Evolutionary conservation across 2,888 invertebrate species (phyloP).

Genomic region (Camponotus fellah): DNA sequence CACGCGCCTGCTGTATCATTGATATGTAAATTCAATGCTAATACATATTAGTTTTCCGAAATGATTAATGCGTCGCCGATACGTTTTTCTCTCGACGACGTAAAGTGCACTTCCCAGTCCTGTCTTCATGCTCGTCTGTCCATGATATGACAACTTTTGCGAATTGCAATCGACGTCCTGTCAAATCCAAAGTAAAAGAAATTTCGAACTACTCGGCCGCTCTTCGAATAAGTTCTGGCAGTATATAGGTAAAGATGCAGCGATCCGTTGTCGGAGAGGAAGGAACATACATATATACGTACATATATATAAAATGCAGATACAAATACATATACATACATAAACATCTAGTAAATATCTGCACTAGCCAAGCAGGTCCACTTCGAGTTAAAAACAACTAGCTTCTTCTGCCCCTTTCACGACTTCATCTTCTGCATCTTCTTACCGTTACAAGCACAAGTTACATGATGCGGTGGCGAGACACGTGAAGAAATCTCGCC

Average conservation of each 20-base stretch:
- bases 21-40: slow-evolving; percentile 72
- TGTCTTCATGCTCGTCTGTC: background rate
- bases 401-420: slow-evolving; percentile 61
- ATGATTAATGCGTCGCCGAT: slow-evolving; percentile 66
- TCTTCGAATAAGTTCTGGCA: slow-evolving; percentile 59
- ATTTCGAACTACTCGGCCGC: slow-evolving; percentile 73
- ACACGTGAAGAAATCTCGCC: background rate
- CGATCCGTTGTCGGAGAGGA: slow-evolving; percentile 47
- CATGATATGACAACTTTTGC: slow-evolving; percentile 74
- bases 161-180: slow-evolving; percentile 66
- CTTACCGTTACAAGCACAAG: slow-evolving; percentile 77
- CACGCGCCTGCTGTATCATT: slow-evolving; percentile 59
- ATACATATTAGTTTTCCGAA: slow-evolving; percentile 71
- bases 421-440: slow-evolving; percentile 58
- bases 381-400: slow-evolving; percentile 73
- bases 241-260: slow-evolving; percentile 54
- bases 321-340: slow-evolving; percentile 16
- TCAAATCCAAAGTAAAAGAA: slow-evolving; percentile 71
- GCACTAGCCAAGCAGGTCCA: slow-evolving; percentile 80
- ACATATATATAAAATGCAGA: background rate
- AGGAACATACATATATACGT: slow-evolving; percentile 21
- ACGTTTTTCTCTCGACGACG: slow-evolving; percentile 43
- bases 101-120: background rate
- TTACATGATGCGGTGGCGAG: slow-evolving; percentile 60
- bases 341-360: slow-evolving; percentile 80